Base-by-base conservation (phyloP, 2,888 invertebrate species). In the Cremastobaeus sp. region DNA sequence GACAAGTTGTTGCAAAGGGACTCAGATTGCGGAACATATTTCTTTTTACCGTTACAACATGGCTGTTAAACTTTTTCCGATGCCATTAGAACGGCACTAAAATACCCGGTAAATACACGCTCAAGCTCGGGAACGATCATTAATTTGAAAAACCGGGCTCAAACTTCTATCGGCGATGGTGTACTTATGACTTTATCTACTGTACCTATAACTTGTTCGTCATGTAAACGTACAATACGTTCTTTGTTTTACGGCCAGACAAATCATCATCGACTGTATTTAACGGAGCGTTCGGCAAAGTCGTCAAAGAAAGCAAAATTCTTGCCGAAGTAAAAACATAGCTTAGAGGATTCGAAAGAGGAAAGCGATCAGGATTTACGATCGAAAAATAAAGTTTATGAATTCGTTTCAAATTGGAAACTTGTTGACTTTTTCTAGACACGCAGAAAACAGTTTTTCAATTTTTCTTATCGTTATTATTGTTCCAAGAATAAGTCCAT, bases 51-150 rank as follows among this genome's bases (percentile, higher is more conserved):
- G 32, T 57, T 50, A 28, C 68, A 41, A 52, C 57, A 52, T 48
- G 54, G 60, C 74, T 50, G 64, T 70, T 60, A 57, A 80, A 79
- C 70, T 79, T 78, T 79, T 80, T 76, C 76, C 76, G 47, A 77
- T 79, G 73, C 54, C 55, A 71, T 54, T 48, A 55, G 59, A 72
- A 52, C 71, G 62, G 30, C 62, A 74, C 60, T 79, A 76, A 78
- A 79, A 79, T 76, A 78, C 75, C 76, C 70, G 47, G 52, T 73
- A 77, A 81, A 77, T 78, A 79, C 70, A 69, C 76, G 55, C 50
- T 57, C 59, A 72, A 37, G 48, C 55, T 69, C 60, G 41, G 59
- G 57, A 78, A 80, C 69, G 68, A 76, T 74, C 77, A 78, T 80
- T 79, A 77, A 77, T 78, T 79, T 74, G 59, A 60, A 65, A 37